Percentiles rank a stretch among this genome's conserved stretches.
Conservation (phyloP, 2,113 vertebrate species). For the rabbit (Oryctolagus cuniculus) region DNA sequence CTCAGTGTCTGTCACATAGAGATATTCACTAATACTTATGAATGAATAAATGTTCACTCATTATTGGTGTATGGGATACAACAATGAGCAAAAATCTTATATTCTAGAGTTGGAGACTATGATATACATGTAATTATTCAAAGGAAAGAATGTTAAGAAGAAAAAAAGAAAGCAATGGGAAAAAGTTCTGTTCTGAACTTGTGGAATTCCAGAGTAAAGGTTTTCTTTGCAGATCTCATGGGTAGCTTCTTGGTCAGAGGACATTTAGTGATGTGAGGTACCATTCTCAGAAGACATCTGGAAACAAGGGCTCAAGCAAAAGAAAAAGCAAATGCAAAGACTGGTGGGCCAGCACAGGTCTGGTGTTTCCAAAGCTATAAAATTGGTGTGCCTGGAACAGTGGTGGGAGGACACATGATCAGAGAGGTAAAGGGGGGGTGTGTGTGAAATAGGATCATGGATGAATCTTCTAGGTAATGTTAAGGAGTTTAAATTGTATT, state of each 20-base stretch:
- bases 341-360: neutral
- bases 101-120: neutral
- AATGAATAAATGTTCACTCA: neutral
- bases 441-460: neutral
- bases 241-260: neutral
- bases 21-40: neutral
- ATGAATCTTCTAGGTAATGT: neutral
- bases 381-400: neutral
- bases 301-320: neutral
- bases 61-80: neutral
- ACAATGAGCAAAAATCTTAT: neutral
- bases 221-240: neutral
- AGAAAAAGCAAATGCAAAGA: neutral
- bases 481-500: conserved; percentile 10
- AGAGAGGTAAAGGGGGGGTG: neutral
- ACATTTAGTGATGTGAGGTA: neutral
- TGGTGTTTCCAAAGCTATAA: neutral
- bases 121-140: neutral
- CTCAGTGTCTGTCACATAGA: neutral
- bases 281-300: neutral
- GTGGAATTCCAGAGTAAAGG: neutral
- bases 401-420: neutral
- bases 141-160: neutral
- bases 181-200: neutral
- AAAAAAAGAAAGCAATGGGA: neutral